phyloP scores from a whole-genome alignment of 1,140 invertebrate species.

The Mesaphorura yosii region DNA sequence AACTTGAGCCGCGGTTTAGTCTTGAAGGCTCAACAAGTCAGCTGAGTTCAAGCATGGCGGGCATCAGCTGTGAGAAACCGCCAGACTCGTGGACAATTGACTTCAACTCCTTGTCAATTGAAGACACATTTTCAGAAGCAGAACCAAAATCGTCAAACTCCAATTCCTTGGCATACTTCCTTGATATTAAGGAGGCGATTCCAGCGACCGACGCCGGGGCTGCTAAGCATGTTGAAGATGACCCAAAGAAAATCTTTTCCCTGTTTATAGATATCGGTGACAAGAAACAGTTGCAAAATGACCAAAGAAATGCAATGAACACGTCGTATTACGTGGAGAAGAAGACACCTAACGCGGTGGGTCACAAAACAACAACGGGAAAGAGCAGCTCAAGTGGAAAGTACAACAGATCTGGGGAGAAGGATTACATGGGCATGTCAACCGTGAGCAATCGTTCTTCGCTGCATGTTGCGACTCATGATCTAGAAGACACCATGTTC shows the following conservation, averaged over 20 bases:
- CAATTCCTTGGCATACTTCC: slow-evolving; percentile 25
- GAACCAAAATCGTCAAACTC: slow-evolving; percentile 1
- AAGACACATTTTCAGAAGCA: slow-evolving; percentile 9
- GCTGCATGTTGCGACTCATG: slow-evolving; percentile 24
- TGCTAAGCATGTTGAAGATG: background rate
- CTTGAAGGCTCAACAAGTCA: too few relatives aligned
- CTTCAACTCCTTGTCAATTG: slow-evolving; percentile 22
- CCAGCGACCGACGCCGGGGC: background rate
- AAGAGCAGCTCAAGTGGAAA: too few relatives aligned
- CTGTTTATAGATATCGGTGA: slow-evolving; percentile 29
- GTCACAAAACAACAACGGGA: too few relatives aligned
- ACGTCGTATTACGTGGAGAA: too few relatives aligned
- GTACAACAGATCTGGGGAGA: too few relatives aligned
- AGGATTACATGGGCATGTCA: slow-evolving; percentile 6
- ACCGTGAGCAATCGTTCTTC: slow-evolving; percentile 21
- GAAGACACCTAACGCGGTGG: too few relatives aligned
- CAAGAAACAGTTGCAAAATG: background rate
- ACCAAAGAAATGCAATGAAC: too few relatives aligned
- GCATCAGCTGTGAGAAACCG: slow-evolving; percentile 25
- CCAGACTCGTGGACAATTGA: slow-evolving; percentile 30
- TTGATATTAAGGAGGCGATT: slow-evolving; percentile 18
- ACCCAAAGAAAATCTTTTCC: slow-evolving; percentile 26
- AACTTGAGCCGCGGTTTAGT: too few relatives aligned
- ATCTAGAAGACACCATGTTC: slow-evolving; percentile 20
- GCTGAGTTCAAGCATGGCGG: too few relatives aligned